Evolutionary conservation across 2,113 vertebrate genomes (phyloP).

Genomic region (Vombatus ursinus): DNA sequence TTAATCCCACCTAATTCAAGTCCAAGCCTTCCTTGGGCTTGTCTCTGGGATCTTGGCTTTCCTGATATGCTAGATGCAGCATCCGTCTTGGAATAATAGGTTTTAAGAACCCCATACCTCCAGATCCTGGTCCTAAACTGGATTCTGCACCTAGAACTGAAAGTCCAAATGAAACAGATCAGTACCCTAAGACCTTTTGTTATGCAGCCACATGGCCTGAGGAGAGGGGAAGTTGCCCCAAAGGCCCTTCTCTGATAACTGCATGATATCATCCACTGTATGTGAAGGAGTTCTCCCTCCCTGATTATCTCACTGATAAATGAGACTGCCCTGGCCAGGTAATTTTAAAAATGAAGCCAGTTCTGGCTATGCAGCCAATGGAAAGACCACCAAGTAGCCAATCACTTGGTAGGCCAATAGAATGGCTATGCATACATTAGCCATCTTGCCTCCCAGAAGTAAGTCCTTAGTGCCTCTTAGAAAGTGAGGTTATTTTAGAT

Average conservation of each 20-base stretch:
- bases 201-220: background rate
- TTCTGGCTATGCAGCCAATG: background rate
- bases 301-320: background rate
- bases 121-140: background rate
- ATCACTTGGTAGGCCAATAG: background rate
- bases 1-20: background rate
- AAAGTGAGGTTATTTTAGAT: no score
- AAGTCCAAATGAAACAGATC: background rate
- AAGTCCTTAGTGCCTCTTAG: background rate
- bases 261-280: background rate
- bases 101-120: background rate
- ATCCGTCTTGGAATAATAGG: background rate
- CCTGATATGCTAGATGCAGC: background rate
- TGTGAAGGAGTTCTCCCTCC: background rate
- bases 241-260: background rate
- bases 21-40: background rate
- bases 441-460: background rate
- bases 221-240: background rate
- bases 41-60: background rate
- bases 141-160: background rate
- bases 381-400: background rate
- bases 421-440: background rate
- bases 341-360: background rate
- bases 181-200: background rate
- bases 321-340: background rate